Conservation (phyloP, 1,140 invertebrate species). For the Thaumetopoea pityocampa region DNA sequence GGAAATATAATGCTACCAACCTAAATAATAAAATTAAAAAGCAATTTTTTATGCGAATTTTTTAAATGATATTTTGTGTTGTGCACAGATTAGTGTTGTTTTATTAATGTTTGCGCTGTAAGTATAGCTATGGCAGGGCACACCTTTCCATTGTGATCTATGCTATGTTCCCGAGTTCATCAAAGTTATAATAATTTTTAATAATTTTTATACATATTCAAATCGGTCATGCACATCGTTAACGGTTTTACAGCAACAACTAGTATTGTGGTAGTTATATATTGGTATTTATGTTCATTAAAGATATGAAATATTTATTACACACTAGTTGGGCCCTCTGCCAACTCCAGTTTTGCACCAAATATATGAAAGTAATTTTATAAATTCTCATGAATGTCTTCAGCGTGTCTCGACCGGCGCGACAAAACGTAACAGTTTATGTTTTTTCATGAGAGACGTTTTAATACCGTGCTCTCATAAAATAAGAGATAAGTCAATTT, state of each 20-base stretch:
- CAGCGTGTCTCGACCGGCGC: slow-evolving; percentile 30
- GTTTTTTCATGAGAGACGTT: slow-evolving; percentile 14
- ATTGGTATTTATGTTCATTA: slow-evolving; percentile 27
- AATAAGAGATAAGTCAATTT: slow-evolving; percentile 13
- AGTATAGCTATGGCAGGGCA: not conserved
- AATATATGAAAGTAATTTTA: slow-evolving; percentile 31
- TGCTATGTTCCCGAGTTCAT: slow-evolving; percentile 3
- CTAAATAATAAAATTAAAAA: too few species aligned
- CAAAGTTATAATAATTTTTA: slow-evolving; percentile 13
- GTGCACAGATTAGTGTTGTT: too few species aligned
- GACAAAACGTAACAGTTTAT: slow-evolving; percentile 20
- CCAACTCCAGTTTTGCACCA: slow-evolving; percentile 40
- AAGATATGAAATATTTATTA: slow-evolving; percentile 37
- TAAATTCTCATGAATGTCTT: slow-evolving; percentile 47
- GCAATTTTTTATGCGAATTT: too few species aligned
- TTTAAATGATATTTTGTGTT: too few species aligned
- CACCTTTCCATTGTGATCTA: too few species aligned
- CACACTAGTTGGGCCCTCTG: slow-evolving; percentile 35
- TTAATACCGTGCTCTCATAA: slow-evolving; percentile 15
- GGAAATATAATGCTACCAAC: too few species aligned
- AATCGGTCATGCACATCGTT: slow-evolving; percentile 5
- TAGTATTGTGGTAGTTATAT: slow-evolving; percentile 12
- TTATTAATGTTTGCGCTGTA: not conserved
- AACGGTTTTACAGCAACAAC: slow-evolving; percentile 11
- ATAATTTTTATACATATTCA: slow-evolving; percentile 14